phyloP scores from a whole-genome alignment of 2,113 vertebrate species.

The Alces alces region DNA sequence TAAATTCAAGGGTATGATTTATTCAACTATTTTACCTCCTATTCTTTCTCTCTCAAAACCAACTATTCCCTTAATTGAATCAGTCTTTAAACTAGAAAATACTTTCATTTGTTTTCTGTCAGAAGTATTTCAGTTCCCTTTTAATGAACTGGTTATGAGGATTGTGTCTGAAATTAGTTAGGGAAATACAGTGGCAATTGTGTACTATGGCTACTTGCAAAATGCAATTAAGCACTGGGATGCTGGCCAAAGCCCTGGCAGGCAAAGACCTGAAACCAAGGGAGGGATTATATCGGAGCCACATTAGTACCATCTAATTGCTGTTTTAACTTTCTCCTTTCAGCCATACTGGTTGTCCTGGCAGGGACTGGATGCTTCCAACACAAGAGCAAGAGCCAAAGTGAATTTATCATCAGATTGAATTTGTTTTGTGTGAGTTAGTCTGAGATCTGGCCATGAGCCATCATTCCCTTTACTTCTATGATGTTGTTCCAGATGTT shows the following conservation, averaged over 20 bases:
- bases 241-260: constrained; percentile 58
- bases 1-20: background rate
- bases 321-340: constrained; percentile 55
- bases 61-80: background rate
- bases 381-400: constrained; percentile 42
- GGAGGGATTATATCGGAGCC: constrained; percentile 1
- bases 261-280: constrained; percentile 16
- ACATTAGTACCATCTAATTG: constrained; percentile 39
- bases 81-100: constrained; percentile 27
- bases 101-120: background rate
- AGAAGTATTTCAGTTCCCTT: constrained; percentile 19
- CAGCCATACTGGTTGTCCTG: constrained; percentile 10
- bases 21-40: background rate
- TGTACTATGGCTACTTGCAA: constrained; percentile 17
- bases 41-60: background rate
- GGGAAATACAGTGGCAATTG: background rate
- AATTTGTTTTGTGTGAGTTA: constrained; percentile 55
- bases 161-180: constrained; percentile 17
- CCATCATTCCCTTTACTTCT: constrained; percentile 35
- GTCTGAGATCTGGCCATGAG: background rate
- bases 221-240: constrained; percentile 60
- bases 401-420: constrained; percentile 29
- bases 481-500: constrained; percentile 45
- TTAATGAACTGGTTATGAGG: constrained; percentile 2
- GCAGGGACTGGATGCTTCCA: background rate